Evolutionary conservation across 2,797 vertebrate genomes (phyloP).

Genomic region (Squalus acanthias): DNA sequence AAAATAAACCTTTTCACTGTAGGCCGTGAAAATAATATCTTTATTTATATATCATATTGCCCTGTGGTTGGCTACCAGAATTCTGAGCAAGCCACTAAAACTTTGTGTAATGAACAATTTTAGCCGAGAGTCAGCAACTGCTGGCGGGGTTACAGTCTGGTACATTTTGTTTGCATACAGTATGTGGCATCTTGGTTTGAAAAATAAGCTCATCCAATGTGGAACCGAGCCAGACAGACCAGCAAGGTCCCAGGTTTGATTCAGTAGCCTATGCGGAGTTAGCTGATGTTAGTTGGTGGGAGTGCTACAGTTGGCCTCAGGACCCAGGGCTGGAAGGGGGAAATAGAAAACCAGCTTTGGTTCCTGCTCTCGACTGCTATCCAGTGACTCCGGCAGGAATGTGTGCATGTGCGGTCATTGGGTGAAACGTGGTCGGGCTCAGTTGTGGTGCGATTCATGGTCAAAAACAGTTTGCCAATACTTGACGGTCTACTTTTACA

Average conservation of each 20-base stretch:
- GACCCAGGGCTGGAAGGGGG: background rate
- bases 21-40: background rate
- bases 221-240: background rate
- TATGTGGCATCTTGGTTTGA: background rate
- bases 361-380: too few relatives aligned
- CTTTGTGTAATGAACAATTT: background rate
- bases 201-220: background rate
- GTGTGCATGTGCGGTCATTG: too few relatives aligned
- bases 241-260: too few relatives aligned
- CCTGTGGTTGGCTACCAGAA: background rate
- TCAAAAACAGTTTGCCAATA: background rate
- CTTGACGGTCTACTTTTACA: background rate
- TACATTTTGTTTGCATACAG: background rate
- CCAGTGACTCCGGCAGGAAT: background rate
- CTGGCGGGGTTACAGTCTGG: background rate
- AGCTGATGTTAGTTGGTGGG: background rate
- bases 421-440: background rate
- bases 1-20: background rate
- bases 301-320: background rate
- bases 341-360: background rate
- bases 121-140: background rate
- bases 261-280: background rate
- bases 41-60: background rate
- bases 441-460: background rate
- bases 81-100: too few relatives aligned